A percentile compares a stretch with the other conserved stretches of the same genome.
These are phyloP conservation scores for Hirtodrosophila trivittata DNA, from an alignment of 2,888 invertebrate species.

Conservation along the genomic window DNA sequence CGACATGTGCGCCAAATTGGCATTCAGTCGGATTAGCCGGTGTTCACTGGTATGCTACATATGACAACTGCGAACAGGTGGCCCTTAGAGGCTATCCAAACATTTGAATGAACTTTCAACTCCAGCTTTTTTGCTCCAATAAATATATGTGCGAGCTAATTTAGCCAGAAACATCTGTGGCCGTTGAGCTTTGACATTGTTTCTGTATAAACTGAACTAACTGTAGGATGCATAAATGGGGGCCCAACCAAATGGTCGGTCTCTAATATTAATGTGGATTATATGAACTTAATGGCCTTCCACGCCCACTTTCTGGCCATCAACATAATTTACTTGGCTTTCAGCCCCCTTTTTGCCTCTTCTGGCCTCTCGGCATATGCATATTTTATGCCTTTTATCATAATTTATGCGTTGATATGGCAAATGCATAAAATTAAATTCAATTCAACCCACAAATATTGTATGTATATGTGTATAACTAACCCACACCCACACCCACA, in stretches of 20 bases:
- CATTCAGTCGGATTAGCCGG: conserved; percentile 66
- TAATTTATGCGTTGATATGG: conserved; percentile 67
- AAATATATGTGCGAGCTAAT: conserved; percentile 48
- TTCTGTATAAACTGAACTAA: conserved; percentile 10
- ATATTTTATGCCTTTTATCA: conserved; percentile 69
- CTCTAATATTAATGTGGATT: conserved; percentile 37
- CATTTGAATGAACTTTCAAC: conserved; percentile 52
- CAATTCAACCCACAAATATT: conserved; percentile 44
- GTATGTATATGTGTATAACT: conserved; percentile 1
- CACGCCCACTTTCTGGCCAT: conserved; percentile 26
- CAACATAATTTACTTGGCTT: conserved; percentile 64
- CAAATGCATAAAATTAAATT: conserved; percentile 72
- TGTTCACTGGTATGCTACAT: conserved; percentile 45
- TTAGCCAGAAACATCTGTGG: conserved; percentile 58
- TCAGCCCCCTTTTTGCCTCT: conserved; percentile 18
- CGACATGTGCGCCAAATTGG: conserved; percentile 64
- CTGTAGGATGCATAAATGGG: conserved; percentile 5
- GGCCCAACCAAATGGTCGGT: not conserved
- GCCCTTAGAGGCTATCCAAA: conserved; percentile 44
- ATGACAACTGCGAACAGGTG: conserved; percentile 67
- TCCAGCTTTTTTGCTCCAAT: conserved; percentile 29
- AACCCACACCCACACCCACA: conserved; percentile 2
- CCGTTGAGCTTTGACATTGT: conserved; percentile 61
- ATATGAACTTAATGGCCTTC: conserved; percentile 10
- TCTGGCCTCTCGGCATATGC: conserved; percentile 19